phyloP scores from a whole-genome alignment of 2,888 invertebrate genomes.

The Epistrophella euchroma region DNA sequence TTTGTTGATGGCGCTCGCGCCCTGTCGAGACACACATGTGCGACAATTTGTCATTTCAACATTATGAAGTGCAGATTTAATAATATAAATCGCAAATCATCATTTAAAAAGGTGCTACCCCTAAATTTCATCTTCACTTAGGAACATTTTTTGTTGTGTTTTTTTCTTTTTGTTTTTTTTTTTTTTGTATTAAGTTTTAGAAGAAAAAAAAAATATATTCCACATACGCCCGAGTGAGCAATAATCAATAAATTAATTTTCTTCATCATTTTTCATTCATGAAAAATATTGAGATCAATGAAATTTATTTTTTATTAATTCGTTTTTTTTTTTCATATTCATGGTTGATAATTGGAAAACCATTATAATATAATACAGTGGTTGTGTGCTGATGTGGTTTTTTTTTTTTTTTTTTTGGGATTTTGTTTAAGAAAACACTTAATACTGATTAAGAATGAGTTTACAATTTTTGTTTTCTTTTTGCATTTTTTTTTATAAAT shows the following conservation, averaged over 20 bases:
- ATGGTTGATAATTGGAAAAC: slow-evolving; percentile 22
- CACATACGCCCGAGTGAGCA: slow-evolving; percentile 68
- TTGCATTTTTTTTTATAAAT: background rate
- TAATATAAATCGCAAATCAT: slow-evolving; percentile 15
- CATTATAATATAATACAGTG: background rate
- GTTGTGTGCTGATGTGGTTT: background rate
- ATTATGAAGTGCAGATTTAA: slow-evolving; percentile 24
- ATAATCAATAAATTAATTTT: slow-evolving; percentile 33
- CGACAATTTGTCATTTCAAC: slow-evolving; percentile 28
- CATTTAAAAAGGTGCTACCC: background rate
- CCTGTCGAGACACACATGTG: slow-evolving; percentile 37
- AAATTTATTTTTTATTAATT: slow-evolving; percentile 13
- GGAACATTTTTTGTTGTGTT: slow-evolving; percentile 1
- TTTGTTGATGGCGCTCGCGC: slow-evolving; percentile 32
- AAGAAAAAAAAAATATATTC: slow-evolving; percentile 31
- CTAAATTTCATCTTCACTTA: background rate
- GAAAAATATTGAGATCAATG: slow-evolving; percentile 19
- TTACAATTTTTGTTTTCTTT: slow-evolving; percentile 6
- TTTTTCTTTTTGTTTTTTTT: too few relatives aligned
- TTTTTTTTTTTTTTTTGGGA: background rate
- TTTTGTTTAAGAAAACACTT: slow-evolving; percentile 8
- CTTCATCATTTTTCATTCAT: slow-evolving; percentile 14
- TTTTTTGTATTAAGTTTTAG: background rate
- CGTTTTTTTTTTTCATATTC: slow-evolving; percentile 5
- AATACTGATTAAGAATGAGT: slow-evolving; percentile 28